A percentile compares a stretch with the other conserved stretches of the same genome.
phyloP scores from a whole-genome alignment of 2,113 vertebrate species.

The Otocyon megalotis region DNA sequence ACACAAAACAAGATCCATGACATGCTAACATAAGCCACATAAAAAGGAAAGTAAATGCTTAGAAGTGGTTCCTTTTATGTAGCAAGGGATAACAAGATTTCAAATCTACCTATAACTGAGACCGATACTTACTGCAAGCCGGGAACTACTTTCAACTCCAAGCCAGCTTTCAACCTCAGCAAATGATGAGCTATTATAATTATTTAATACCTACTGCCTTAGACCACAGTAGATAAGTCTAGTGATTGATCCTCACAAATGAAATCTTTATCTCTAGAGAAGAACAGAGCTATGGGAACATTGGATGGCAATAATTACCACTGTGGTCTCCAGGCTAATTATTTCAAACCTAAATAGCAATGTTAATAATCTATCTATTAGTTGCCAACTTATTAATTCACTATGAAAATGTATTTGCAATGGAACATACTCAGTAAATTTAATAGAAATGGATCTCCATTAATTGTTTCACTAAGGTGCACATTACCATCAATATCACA shows the following conservation, averaged over 20 bases:
- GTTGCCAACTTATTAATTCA: constrained; percentile 39
- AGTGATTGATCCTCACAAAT: constrained; percentile 12
- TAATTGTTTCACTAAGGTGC: constrained; percentile 37
- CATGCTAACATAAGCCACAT: background rate
- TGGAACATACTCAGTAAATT: constrained; percentile 2
- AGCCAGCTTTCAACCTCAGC: background rate
- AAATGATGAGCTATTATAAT: constrained; percentile 16
- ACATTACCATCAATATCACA: background rate
- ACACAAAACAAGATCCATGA: background rate
- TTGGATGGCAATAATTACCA: background rate
- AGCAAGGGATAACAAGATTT: background rate
- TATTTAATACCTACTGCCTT: background rate
- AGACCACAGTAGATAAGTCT: background rate
- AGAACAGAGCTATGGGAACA: background rate
- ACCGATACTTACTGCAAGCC: background rate
- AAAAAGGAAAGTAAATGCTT: background rate
- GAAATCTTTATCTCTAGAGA: constrained; percentile 31
- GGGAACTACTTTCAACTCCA: background rate
- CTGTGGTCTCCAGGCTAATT: constrained; percentile 16
- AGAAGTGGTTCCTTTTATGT: background rate
- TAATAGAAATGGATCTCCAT: constrained; percentile 24
- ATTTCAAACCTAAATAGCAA: constrained; percentile 51
- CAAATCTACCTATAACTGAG: background rate
- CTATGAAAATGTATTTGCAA: constrained; percentile 32
- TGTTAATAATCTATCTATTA: constrained; percentile 13